A percentile compares a stretch with the other conserved stretches of the same genome.
phyloP scores from a whole-genome alignment of 2,797 vertebrate species.

The Aldrovandia affinis region DNA sequence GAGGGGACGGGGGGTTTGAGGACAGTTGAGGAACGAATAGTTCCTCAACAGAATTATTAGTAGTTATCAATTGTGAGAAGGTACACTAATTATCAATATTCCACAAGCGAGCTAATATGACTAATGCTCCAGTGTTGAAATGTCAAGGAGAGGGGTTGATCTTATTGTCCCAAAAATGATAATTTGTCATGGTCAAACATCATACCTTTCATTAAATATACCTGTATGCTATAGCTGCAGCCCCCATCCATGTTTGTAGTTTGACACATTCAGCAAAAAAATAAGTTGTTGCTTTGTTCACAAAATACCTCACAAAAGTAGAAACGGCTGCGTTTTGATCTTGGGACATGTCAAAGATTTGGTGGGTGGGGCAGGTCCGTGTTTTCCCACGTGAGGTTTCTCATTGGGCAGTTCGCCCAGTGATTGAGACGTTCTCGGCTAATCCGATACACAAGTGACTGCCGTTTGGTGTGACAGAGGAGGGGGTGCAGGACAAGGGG shows the following conservation, averaged over 20 bases:
- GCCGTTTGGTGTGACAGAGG: slow-evolving; percentile 26
- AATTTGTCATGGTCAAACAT: background rate
- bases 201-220: background rate
- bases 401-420: background rate
- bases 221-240: background rate
- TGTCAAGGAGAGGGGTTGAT: too few relatives aligned
- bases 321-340: background rate
- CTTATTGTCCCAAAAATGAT: background rate
- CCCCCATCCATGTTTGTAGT: background rate
- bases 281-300: background rate
- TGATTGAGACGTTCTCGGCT: slow-evolving; percentile 34
- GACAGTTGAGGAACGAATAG: too few relatives aligned
- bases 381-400: background rate
- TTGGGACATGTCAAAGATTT: background rate
- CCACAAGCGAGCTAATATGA: too few relatives aligned
- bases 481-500: slow-evolving; percentile 26
- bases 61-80: background rate
- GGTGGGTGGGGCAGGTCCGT: background rate
- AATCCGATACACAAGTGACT: slow-evolving; percentile 32
- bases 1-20: too few relatives aligned
- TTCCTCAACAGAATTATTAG: background rate
- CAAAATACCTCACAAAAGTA: background rate
- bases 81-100: background rate
- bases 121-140: too few relatives aligned
- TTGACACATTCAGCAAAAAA: background rate